These are phyloP conservation scores for Sisor rabdophorus DNA, from an alignment of 2,113 vertebrate species.

Conservation along the genomic window DNA sequence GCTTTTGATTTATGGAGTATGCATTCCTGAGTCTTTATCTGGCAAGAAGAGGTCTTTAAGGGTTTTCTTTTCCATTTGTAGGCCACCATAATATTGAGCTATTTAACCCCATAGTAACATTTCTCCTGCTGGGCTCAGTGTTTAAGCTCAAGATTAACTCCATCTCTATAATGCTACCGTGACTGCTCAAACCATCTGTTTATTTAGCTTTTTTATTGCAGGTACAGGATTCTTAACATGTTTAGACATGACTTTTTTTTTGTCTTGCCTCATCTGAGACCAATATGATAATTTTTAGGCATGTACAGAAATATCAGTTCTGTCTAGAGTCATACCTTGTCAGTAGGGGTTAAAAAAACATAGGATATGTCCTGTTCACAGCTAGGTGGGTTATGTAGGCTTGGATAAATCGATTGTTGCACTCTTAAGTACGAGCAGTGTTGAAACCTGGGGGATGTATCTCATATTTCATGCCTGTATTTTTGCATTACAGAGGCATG, in stretches of 20 bases:
- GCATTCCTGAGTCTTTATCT: background rate
- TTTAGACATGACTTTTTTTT: conserved; percentile 23
- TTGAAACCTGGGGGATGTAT: background rate
- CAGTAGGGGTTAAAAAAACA: background rate
- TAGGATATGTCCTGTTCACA: background rate
- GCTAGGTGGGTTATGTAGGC: background rate
- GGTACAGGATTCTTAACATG: conserved; percentile 20
- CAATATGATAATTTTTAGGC: background rate
- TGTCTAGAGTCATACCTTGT: background rate
- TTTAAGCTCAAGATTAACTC: conserved; percentile 35
- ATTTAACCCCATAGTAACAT: conserved; percentile 32
- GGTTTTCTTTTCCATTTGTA: background rate
- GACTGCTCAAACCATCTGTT: conserved; percentile 20
- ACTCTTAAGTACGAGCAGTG: background rate
- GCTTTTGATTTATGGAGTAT: background rate
- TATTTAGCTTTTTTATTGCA: conserved; percentile 8
- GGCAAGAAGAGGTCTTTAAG: background rate
- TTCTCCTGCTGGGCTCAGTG: conserved; percentile 17
- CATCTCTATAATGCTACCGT: conserved; percentile 33
- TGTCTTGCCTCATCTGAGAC: background rate
- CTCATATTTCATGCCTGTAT: background rate
- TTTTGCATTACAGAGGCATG: conserved; percentile 6
- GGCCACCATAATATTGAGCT: conserved; percentile 19
- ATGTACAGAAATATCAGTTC: background rate
- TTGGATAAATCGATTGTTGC: conserved; percentile 14